phyloP scores from a whole-genome alignment of 2,797 vertebrate species.

The Ctenochaetus hawaiiensis region DNA sequence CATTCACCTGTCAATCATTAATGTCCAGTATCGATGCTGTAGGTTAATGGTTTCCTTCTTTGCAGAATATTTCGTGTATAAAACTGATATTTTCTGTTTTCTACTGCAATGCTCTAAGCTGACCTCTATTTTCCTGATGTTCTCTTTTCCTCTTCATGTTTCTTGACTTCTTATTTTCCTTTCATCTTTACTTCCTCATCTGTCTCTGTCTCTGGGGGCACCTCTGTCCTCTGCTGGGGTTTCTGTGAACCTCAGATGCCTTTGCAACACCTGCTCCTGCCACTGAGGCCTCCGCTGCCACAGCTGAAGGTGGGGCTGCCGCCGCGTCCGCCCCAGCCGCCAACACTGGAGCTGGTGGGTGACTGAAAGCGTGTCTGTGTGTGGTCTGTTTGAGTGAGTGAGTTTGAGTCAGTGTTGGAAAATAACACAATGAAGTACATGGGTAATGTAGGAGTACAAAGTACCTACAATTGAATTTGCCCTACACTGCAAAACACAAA shows the following conservation, averaged over 20 bases:
- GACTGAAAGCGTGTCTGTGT: constrained; percentile 45
- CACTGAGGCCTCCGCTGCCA: constrained; percentile 88
- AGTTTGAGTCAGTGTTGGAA: constrained; percentile 4
- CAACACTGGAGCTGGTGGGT: constrained; percentile 96
- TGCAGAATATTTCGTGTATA: not conserved
- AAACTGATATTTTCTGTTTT: constrained; percentile 8
- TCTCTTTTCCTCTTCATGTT: constrained; percentile 30
- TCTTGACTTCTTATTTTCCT: constrained; percentile 49
- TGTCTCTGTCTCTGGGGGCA: constrained; percentile 26
- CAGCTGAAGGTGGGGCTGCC: constrained; percentile 89
- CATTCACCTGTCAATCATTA: constrained; percentile 76
- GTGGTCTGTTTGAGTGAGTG: constrained; percentile 31
- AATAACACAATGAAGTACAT: too few relatives aligned
- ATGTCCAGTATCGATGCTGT: constrained; percentile 45
- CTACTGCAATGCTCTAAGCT: constrained; percentile 3
- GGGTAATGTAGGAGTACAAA: too few relatives aligned
- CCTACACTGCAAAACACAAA: not conserved
- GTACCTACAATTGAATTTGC: too few relatives aligned
- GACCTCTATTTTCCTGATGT: constrained; percentile 17
- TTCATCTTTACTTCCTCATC: constrained; percentile 37
- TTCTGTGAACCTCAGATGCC: constrained; percentile 88
- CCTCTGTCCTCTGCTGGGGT: constrained; percentile 56
- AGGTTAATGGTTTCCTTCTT: constrained; percentile 12
- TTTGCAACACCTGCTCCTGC: constrained; percentile 93
- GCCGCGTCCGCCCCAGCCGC: constrained; percentile 83